These are phyloP conservation scores for Arenaria interpres DNA, from an alignment of 2,113 vertebrate species.

Conservation along the genomic window DNA sequence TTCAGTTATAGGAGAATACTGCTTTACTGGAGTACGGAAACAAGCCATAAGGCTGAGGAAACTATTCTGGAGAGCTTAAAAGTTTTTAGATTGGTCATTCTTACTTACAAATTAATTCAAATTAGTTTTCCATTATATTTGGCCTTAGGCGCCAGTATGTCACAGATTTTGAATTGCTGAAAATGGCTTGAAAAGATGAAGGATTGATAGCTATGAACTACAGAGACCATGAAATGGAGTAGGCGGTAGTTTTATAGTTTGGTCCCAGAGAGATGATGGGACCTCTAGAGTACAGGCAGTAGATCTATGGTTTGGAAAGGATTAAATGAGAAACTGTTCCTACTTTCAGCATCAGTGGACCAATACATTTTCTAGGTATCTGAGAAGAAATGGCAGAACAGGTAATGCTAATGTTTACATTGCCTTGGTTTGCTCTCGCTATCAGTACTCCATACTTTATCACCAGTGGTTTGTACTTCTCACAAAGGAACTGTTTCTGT, in stretches of 20 bases:
- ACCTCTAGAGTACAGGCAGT: not conserved
- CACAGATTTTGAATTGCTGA: not conserved
- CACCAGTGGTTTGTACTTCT: not conserved
- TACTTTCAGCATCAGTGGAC: not conserved
- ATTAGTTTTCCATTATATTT: not conserved
- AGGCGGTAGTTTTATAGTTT: not conserved
- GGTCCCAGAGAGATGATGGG: not conserved
- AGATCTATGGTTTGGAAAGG: not conserved
- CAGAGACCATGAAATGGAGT: not conserved
- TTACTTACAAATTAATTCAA: not conserved
- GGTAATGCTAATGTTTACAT: not conserved
- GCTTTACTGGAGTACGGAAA: not conserved
- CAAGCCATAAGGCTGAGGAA: not conserved
- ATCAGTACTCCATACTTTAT: not conserved
- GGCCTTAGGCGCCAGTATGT: not conserved
- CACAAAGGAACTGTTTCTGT: not conserved
- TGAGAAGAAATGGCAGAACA: not conserved
- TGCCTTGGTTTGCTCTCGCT: not conserved
- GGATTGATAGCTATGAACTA: not conserved
- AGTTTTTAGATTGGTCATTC: not conserved
- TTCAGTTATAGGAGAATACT: not conserved
- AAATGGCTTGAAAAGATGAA: not conserved
- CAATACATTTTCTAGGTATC: not conserved
- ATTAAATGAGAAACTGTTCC: not conserved
- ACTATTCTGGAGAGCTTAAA: not conserved